A percentile compares a stretch with the other conserved stretches of the same genome.
Conservation (phyloP, 2,113 vertebrate species). For the Catharus bicknelli region DNA sequence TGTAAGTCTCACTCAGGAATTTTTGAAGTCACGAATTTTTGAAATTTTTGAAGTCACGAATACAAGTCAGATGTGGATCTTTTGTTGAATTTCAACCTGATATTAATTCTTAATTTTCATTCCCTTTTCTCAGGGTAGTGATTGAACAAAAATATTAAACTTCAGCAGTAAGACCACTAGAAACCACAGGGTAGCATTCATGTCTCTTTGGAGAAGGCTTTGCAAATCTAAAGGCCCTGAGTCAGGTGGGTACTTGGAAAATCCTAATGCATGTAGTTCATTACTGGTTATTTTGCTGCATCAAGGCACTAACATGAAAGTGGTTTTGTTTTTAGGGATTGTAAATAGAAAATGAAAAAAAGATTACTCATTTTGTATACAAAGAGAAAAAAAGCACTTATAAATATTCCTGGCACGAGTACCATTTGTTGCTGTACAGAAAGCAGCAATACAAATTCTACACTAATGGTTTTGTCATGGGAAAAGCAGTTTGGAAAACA, state of each 20-base stretch:
- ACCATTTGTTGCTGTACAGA: neutral
- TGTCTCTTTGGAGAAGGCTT: neutral
- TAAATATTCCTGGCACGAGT: neutral
- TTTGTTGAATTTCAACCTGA: neutral
- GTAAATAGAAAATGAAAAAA: neutral
- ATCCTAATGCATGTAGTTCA: neutral
- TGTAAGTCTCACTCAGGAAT: neutral
- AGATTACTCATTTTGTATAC: neutral
- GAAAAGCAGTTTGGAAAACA: conserved; percentile 44
- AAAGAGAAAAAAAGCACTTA: neutral
- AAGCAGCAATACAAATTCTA: conserved; percentile 22
- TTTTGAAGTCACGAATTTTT: neutral
- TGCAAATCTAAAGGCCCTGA: neutral
- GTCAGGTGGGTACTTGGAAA: neutral
- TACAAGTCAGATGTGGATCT: neutral
- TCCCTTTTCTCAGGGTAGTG: neutral
- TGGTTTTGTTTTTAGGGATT: neutral
- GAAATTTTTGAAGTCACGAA: neutral
- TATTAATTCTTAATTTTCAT: neutral
- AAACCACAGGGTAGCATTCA: neutral
- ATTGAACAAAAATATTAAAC: neutral
- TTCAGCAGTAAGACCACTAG: neutral
- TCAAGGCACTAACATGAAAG: neutral
- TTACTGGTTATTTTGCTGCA: neutral
- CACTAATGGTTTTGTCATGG: conserved; percentile 18